These are phyloP conservation scores for Amorpha juglandis DNA, from an alignment of 2,888 invertebrate species.

Conservation along the genomic window DNA sequence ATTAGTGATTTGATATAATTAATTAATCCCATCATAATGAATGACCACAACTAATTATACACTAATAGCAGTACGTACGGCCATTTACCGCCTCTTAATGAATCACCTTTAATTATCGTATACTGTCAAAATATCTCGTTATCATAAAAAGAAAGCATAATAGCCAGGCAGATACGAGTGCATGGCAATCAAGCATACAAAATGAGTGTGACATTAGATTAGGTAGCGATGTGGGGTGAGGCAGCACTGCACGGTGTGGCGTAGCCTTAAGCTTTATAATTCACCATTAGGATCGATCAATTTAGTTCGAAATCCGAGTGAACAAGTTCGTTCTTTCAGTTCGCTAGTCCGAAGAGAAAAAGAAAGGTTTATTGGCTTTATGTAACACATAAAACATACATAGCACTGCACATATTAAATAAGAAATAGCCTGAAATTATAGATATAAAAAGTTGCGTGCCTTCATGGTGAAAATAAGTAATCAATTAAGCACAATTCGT, in stretches of 20 bases:
- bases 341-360: no score
- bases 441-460: no score
- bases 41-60: background rate
- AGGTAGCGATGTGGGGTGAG: conserved; percentile 7
- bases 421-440: no score
- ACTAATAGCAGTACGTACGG: background rate
- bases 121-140: conserved; percentile 10
- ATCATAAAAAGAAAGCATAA: conserved; percentile 8
- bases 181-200: conserved; percentile 33
- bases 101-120: background rate
- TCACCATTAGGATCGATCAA: no score
- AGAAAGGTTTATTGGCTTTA: no score
- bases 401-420: no score
- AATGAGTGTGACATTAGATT: conserved; percentile 21
- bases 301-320: no score
- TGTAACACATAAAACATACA: no score
- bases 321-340: no score
- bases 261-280: no score
- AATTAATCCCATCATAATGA: background rate
- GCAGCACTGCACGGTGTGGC: conserved; percentile 49
- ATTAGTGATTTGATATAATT: background rate
- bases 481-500: no score
- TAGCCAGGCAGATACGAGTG: conserved; percentile 19
- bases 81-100: conserved; percentile 4
- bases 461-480: no score